Conservation (phyloP, 2,888 invertebrate species). For the Caenorhabditis sp. region DNA sequence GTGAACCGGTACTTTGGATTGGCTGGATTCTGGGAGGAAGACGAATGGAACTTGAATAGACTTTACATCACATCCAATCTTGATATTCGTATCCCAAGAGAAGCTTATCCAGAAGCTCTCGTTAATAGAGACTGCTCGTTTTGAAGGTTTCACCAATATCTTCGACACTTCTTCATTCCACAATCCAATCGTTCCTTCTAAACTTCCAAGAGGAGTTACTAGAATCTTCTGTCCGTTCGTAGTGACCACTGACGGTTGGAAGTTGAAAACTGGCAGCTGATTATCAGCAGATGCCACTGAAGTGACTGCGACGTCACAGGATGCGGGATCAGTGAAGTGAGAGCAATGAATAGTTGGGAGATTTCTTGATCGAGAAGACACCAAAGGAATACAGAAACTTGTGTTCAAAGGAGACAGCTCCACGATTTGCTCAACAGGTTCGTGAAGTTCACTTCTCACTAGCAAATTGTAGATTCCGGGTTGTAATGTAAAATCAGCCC, state of each 20-base stretch:
- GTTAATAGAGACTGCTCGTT: conserved; percentile 53
- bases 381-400: conserved; percentile 59
- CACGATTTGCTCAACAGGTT: conserved; percentile 26
- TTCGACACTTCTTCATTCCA: conserved; percentile 57
- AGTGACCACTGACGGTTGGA: conserved; percentile 57
- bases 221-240: conserved; percentile 45
- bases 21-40: conserved; percentile 51
- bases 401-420: conserved; percentile 57
- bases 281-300: conserved; percentile 16
- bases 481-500: conserved; percentile 58
- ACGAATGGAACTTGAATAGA: conserved; percentile 55
- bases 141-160: conserved; percentile 38
- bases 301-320: conserved; percentile 39
- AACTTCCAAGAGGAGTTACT: conserved; percentile 31
- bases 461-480: conserved; percentile 56
- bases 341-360: conserved; percentile 52
- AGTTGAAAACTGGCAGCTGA: conserved; percentile 43
- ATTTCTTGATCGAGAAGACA: conserved; percentile 35
- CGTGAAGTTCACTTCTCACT: conserved; percentile 43
- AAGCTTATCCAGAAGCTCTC: conserved; percentile 69
- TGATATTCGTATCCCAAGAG: conserved; percentile 13
- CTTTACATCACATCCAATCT: conserved; percentile 30
- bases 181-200: conserved; percentile 56
- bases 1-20: conserved; percentile 40
- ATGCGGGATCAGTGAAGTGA: conserved; percentile 48